Percentiles rank a stretch among this genome's conserved stretches.
phyloP scores from a whole-genome alignment of 2,113 vertebrate genomes.

The Perca fluviatilis region DNA sequence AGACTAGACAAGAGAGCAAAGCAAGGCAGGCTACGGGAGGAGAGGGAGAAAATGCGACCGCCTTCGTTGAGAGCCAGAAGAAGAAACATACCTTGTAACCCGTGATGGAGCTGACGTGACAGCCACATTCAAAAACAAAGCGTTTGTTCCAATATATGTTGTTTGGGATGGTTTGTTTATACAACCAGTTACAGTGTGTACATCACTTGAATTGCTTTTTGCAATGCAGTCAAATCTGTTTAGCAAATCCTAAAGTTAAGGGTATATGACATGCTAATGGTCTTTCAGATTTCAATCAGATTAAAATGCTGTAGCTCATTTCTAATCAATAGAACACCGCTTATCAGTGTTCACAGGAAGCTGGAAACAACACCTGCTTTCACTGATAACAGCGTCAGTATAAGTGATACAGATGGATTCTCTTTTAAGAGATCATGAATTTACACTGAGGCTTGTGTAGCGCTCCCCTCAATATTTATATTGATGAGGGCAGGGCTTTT shows the following conservation, averaged over 20 bases:
- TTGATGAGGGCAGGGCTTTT: no score
- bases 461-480: no score
- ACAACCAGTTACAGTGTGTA: neutral
- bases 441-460: neutral
- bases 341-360: constrained; percentile 54
- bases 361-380: constrained; percentile 45
- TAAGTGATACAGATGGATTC: constrained; percentile 44
- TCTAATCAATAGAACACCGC: constrained; percentile 49
- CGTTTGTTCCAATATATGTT: neutral
- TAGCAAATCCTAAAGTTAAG: constrained; percentile 25
- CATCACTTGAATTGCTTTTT: no score
- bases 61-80: no score
- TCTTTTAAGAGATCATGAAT: constrained; percentile 11
- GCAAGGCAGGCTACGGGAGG: no score
- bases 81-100: neutral
- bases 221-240: neutral
- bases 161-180: neutral
- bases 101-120: neutral
- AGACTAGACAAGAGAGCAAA: no score
- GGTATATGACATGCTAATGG: constrained; percentile 30
- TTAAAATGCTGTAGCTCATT: constrained; percentile 19
- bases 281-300: constrained; percentile 2
- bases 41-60: no score
- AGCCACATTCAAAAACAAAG: no score
- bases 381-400: constrained; percentile 48